These are phyloP conservation scores for Clistopyga incitator DNA, from an alignment of 2,888 invertebrate genomes.

Conservation along the genomic window DNA sequence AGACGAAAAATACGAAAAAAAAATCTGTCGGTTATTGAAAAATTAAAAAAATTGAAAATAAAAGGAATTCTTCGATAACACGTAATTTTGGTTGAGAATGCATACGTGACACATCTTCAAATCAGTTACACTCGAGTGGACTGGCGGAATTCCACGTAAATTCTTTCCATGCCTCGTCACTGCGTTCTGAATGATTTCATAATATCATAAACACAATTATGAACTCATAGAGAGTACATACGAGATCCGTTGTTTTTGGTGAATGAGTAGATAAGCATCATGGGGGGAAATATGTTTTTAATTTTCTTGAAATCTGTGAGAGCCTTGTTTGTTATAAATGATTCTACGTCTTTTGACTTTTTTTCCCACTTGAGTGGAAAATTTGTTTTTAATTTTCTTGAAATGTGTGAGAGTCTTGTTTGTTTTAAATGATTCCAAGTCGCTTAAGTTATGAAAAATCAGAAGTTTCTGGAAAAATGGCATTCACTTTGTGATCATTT, in stretches of 20 bases:
- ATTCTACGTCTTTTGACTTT: too few species aligned
- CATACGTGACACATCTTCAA: not conserved
- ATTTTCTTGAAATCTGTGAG: not conserved
- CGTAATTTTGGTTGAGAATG: too few species aligned
- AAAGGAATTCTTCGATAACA: too few species aligned
- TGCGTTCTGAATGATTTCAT: not conserved
- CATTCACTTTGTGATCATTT: too few species aligned
- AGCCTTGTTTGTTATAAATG: too few species aligned
- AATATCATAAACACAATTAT: not conserved
- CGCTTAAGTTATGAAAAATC: too few species aligned
- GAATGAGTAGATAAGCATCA: not conserved
- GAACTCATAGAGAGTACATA: not conserved
- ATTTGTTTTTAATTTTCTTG: not conserved
- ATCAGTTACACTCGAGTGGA: not conserved
- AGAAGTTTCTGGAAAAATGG: not conserved
- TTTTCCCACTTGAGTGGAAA: too few species aligned
- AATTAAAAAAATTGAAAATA: too few species aligned
- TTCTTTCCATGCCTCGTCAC: not conserved
- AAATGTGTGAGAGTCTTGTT: not conserved
- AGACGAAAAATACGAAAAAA: too few species aligned
- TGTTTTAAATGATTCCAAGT: too few species aligned
- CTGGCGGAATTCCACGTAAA: not conserved
- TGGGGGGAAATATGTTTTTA: not conserved
- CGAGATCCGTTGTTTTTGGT: not conserved
- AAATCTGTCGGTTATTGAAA: too few species aligned